Base-by-base conservation (phyloP, 2,797 vertebrate genomes). In the Myotis vivesi region DNA sequence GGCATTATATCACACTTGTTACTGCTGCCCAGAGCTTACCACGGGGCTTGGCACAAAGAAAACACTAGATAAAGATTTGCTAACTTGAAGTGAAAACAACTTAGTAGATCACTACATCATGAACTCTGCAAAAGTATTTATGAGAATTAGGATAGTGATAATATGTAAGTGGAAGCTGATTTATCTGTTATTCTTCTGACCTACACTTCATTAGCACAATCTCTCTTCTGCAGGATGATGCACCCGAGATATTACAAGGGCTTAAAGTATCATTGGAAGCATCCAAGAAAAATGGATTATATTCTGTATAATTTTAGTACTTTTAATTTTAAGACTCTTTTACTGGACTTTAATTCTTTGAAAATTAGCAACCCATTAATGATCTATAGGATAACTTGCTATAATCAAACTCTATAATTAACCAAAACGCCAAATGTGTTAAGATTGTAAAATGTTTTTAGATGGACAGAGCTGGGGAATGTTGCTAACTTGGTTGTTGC, bases 161-260 rank as follows among this genome's bases (percentile, higher is more conserved):
- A 88, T 91, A 41, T 76, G 92, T 94, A 96, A 95, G 96, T 88
- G 77, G 95, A 94, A 62, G 82, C 77, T 96, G 93, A 97, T 94
- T 96, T 96, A 97, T 96, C 79, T 93, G 93, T 90, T 95, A 91
- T 96, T 93, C 93, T 94, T 90, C 88, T 97, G 96, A 95, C 95
- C 96, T 82, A 5, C 38, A 75, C 77, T 92, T 97, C 92, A 94
- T 97, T 97, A 96, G 90, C 17, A 20, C 69, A 22, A 92, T 97
- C 94, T 53, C 41, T 97, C 93, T 96, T 95, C 85, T 30, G 49
- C 13, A 20, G 20, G 36, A 92, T n/a, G 92, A 93, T 36, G 82
- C 49, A 94, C 94, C 93, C 76, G 82, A 95, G 93, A 97, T 17
- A 17, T 93, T 82, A 72, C 28, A 53, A 93, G 85, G 51, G 62